phyloP scores from a whole-genome alignment of 2,113 vertebrate genomes.

The Hydropotes inermis region DNA sequence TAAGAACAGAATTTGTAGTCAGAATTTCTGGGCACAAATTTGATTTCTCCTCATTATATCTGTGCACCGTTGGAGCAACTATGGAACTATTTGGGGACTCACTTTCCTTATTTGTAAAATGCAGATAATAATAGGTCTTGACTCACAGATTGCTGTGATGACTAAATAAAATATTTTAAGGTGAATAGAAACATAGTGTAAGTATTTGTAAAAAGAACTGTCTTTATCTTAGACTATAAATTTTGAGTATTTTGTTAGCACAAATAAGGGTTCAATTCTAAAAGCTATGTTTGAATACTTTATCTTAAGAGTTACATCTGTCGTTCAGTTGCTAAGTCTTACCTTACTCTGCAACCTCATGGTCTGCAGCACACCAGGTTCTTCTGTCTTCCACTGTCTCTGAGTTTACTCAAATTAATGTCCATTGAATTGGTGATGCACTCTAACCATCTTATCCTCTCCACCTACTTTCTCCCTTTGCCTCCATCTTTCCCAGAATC shows the following conservation, averaged over 20 bases:
- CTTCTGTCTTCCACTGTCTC: background rate
- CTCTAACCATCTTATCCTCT: background rate
- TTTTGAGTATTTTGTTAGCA: background rate
- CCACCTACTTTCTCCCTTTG: background rate
- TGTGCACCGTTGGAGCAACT: background rate
- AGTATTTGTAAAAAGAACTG: background rate
- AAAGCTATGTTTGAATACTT: background rate
- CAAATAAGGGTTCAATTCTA: background rate
- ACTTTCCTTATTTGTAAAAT: background rate
- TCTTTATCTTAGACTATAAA: background rate
- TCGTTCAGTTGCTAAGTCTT: background rate
- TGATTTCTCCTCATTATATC: background rate
- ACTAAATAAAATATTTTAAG: background rate
- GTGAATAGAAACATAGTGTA: background rate
- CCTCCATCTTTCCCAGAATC: background rate
- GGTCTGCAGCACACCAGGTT: background rate
- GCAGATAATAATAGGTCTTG: background rate
- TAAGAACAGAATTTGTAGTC: background rate
- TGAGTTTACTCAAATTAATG: background rate
- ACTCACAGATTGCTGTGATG: background rate
- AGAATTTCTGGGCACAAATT: background rate
- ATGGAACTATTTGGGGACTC: background rate
- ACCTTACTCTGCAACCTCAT: background rate
- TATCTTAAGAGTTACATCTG: background rate
- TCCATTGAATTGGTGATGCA: background rate